Evolutionary conservation across 2,888 invertebrate species (phyloP).

Genomic region (Periphyllus acericola): DNA sequence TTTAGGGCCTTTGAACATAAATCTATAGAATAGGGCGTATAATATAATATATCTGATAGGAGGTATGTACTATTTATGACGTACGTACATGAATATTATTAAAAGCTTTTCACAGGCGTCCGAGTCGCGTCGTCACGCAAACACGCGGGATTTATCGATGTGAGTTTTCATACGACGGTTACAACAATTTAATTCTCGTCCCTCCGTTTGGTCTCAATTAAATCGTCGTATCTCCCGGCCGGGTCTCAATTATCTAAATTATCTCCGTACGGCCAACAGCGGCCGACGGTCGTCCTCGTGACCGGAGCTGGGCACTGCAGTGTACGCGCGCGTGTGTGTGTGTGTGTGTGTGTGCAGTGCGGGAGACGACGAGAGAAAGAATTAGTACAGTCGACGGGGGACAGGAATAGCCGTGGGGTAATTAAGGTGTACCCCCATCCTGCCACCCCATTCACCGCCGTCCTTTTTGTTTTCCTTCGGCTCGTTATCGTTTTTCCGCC

Average conservation of each 20-base stretch:
- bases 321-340: neutral
- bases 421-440: conserved; percentile 23
- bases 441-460: neutral
- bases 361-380: neutral
- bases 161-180: neutral
- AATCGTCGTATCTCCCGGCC: neutral
- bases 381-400: neutral
- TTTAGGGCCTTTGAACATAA: too few relatives aligned
- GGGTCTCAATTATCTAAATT: neutral
- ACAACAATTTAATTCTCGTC: neutral
- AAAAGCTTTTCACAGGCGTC: too few relatives aligned
- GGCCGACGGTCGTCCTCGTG: neutral
- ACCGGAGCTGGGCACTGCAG: neutral
- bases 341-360: neutral
- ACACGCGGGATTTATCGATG: too few relatives aligned
- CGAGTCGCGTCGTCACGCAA: too few relatives aligned
- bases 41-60: too few relatives aligned
- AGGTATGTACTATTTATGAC: too few relatives aligned
- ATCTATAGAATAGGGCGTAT: too few relatives aligned
- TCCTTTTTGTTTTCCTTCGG: conserved; percentile 16
- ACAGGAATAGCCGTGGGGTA: neutral
- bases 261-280: neutral
- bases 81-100: too few relatives aligned
- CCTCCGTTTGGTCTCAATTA: neutral
- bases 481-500: conserved; percentile 32